These are phyloP conservation scores for Ylistrum balloti DNA, from an alignment of 1,140 invertebrate species.

Conservation along the genomic window DNA sequence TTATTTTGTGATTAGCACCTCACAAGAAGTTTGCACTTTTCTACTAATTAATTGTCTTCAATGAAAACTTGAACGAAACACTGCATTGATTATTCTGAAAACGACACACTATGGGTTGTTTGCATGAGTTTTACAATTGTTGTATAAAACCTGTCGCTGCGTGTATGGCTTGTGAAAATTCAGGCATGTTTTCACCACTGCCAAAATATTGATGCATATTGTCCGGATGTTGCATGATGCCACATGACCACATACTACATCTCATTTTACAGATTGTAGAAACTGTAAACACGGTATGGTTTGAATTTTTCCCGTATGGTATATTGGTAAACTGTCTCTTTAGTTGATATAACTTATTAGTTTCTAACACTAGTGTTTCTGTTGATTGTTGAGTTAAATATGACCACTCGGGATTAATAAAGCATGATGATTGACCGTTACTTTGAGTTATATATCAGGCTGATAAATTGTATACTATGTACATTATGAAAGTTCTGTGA, in stretches of 20 bases:
- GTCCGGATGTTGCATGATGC: constrained; percentile 13
- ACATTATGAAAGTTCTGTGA: too few relatives aligned
- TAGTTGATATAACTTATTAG: not conserved
- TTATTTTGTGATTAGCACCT: not conserved
- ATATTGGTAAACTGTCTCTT: not conserved
- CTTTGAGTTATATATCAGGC: too few relatives aligned
- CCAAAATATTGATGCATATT: not conserved
- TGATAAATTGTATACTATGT: too few relatives aligned
- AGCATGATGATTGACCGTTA: not conserved
- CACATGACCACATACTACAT: not conserved
- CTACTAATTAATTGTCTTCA: not conserved
- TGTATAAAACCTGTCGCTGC: not conserved
- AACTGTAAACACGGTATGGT: not conserved
- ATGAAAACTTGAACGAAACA: constrained; percentile 26
- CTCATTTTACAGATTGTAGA: not conserved
- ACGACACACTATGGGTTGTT: not conserved
- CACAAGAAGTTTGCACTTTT: not conserved
- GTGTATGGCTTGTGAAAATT: not conserved
- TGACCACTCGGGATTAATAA: not conserved
- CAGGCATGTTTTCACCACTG: constrained; percentile 15
- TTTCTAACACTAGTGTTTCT: not conserved
- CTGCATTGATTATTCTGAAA: not conserved
- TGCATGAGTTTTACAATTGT: not conserved
- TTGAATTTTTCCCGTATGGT: not conserved
- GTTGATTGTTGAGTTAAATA: not conserved